Evolutionary conservation across 2,888 invertebrate genomes (phyloP), one percentile per base, ranked within the genome.

Genomic region (Nomada goodeniana): DNA sequence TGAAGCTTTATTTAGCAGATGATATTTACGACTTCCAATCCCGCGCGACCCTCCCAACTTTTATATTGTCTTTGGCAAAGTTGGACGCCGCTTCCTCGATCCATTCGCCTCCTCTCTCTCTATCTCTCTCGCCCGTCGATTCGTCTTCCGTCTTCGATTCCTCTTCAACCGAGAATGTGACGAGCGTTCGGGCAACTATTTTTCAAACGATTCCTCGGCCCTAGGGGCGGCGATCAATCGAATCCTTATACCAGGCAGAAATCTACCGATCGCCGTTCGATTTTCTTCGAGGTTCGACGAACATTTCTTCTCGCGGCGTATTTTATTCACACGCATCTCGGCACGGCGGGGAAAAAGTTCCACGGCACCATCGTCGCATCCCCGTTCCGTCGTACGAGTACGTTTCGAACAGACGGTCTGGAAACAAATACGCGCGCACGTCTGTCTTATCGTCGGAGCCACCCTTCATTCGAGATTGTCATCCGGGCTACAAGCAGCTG

Each of bases 1-100:
- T 88, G 88, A 91, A 92, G 92, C 91, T 93, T 93, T 93, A 93
- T 93, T 93, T 93, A 92, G 92, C 92, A 92, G 92, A 93, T 93
- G 92, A 93, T 93, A 93, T 93, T 93, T 93, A 93, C 90, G 92
- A 92, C 92, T 92, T 92, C 89, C 91, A 92, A 92, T 92, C 88
- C 90, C 73, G 76, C 82, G 84, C 84, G 72, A 83, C 89, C 89
- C 91, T 86, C 83, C 84, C 84, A 89, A 91, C 90, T 92, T 91
- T 92, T 91, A 90, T 92, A 92, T 91, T 91, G 91, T 92, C 91
- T 92, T 90, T 90, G 89, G 87, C 83, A 86, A 88, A 91, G 86
- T 90, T 84, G 85, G 83, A 82, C 86, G 85, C 79, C 82, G 86
- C 57, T 52, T 73, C 71, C 11, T 26, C 50, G 60, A 13, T 11